phyloP scores from a whole-genome alignment of 2,797 vertebrate genomes.

The Bradypodion pumilum region DNA sequence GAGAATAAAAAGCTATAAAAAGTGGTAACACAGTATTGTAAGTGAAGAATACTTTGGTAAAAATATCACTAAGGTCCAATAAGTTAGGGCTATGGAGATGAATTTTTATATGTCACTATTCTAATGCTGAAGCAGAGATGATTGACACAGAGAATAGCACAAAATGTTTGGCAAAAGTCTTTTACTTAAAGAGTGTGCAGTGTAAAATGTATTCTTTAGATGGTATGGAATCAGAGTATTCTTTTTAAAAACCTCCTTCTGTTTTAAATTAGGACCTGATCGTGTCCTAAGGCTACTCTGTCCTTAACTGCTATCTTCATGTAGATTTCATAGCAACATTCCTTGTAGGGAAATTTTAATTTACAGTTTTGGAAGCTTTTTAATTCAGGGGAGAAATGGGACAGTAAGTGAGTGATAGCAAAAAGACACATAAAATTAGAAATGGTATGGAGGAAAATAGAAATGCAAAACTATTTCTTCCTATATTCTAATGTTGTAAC shows the following conservation, averaged over 20 bases:
- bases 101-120: neutral
- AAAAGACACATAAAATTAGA: too few relatives aligned
- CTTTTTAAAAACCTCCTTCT: neutral
- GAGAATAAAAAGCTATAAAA: neutral
- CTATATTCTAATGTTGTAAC: too few relatives aligned
- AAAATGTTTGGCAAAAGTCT: neutral
- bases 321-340: neutral
- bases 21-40: neutral
- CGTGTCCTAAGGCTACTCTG: neutral
- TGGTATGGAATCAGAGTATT: neutral
- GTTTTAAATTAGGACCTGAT: neutral
- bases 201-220: too few relatives aligned
- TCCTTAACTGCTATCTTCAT: neutral
- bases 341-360: neutral
- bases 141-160: neutral
- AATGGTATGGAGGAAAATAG: too few relatives aligned
- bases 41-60: too few relatives aligned
- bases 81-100: neutral
- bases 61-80: neutral
- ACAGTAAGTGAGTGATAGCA: too few relatives aligned
- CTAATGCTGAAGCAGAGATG: neutral
- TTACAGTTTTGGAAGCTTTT: too few relatives aligned
- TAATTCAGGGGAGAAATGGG: too few relatives aligned
- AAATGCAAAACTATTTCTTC: too few relatives aligned
- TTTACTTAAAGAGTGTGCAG: neutral